A percentile compares a stretch with the other conserved stretches of the same genome.
Evolutionary conservation across 1,140 invertebrate genomes (phyloP).

Genomic region (Drosophila nikananu): DNA sequence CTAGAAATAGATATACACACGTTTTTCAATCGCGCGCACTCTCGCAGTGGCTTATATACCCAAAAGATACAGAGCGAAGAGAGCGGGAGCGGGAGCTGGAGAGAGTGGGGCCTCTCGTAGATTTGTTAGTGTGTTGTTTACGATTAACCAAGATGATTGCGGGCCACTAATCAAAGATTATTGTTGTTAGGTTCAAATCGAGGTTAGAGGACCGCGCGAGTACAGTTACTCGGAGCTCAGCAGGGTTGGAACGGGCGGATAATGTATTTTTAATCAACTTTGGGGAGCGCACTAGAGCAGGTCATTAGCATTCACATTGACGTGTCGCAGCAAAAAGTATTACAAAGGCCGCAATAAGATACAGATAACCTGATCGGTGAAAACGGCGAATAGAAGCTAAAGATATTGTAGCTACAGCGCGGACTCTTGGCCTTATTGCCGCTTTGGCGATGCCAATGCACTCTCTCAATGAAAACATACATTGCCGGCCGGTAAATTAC

Average conservation of each 20-base stretch:
- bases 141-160: constrained; percentile 79
- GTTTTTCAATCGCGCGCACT: constrained; percentile 57
- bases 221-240: constrained; percentile 55
- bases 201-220: constrained; percentile 64
- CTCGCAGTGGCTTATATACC: constrained; percentile 44
- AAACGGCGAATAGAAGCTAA: constrained; percentile 17
- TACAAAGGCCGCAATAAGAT: constrained; percentile 11
- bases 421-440: constrained; percentile 53
- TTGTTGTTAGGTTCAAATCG: constrained; percentile 80
- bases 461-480: constrained; percentile 69
- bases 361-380: not conserved
- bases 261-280: constrained; percentile 54
- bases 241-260: constrained; percentile 17
- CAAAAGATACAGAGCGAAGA: constrained; percentile 7
- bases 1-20: constrained; percentile 83
- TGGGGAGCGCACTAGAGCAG: constrained; percentile 16
- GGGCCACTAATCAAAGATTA: constrained; percentile 77
- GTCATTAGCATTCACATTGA: constrained; percentile 62
- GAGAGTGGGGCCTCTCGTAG: constrained; percentile 21
- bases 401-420: constrained; percentile 16
- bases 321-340: constrained; percentile 23
- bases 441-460: constrained; percentile 28
- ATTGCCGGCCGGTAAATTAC: constrained; percentile 69
- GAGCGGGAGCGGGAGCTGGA: constrained; percentile 18
- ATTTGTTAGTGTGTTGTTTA: constrained; percentile 66